phyloP scores from a whole-genome alignment of 2,888 invertebrate species.

The Trichopria drosophilae region DNA sequence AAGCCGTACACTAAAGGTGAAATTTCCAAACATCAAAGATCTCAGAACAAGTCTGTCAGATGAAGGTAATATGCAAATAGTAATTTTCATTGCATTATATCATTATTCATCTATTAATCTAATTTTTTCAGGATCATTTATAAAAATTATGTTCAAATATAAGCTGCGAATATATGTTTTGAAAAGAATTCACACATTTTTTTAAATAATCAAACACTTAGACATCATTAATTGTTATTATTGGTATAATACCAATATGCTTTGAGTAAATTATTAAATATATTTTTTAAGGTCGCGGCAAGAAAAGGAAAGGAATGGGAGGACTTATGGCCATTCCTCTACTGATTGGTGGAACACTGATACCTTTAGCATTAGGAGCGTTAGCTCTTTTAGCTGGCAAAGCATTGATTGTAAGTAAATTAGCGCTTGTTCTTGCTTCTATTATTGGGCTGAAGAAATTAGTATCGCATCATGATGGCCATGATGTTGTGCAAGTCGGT shows the following conservation, averaged over 20 bases:
- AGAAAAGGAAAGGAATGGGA: constrained; percentile 72
- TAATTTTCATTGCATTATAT: too few species aligned
- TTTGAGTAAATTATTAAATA: background rate
- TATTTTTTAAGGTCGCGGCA: constrained; percentile 62
- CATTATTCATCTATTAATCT: too few species aligned
- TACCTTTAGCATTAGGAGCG: constrained; percentile 81
- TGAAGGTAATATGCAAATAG: constrained; percentile 63
- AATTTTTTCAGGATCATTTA: too few species aligned
- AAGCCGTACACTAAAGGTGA: constrained; percentile 79
- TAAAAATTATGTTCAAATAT: too few species aligned
- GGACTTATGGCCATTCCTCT: constrained; percentile 78
- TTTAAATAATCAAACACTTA: too few species aligned
- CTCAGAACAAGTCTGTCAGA: constrained; percentile 66
- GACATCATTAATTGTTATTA: background rate
- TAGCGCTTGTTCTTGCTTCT: constrained; percentile 79
- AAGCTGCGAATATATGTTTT: too few species aligned
- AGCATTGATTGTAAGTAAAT: constrained; percentile 81
- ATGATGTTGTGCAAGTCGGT: constrained; percentile 67
- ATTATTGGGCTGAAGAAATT: constrained; percentile 86
- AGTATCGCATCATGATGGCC: constrained; percentile 67
- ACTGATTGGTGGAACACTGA: constrained; percentile 77
- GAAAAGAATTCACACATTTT: too few species aligned
- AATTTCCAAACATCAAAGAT: constrained; percentile 72
- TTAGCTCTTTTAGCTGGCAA: constrained; percentile 82
- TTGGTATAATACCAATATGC: background rate